phyloP scores from a whole-genome alignment of 2,113 vertebrate species.

The Paratilapia polleni region DNA sequence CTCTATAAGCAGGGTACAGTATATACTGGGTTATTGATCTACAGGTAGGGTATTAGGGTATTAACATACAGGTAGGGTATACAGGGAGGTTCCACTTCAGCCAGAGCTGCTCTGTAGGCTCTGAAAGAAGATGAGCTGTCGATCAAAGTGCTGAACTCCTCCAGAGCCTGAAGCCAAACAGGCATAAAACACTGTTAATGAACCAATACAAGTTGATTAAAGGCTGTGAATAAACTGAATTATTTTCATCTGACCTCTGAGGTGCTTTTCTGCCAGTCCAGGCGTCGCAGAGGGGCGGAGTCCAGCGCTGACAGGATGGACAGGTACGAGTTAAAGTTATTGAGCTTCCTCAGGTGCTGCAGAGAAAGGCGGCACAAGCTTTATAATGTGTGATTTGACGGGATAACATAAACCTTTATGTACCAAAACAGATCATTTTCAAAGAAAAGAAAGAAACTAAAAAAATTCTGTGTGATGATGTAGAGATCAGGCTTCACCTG shows the following conservation, averaged over 20 bases:
- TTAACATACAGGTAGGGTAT: conserved; percentile 93
- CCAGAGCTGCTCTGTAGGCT: conserved; percentile 90
- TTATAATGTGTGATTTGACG: too few species aligned
- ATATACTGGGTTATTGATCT: conserved; percentile 62
- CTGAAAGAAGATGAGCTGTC: conserved; percentile 98
- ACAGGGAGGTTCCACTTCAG: conserved; percentile 93
- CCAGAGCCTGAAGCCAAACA: conserved; percentile 79
- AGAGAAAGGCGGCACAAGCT: background rate
- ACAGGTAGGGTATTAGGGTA: conserved; percentile 87
- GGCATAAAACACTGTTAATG: conserved; percentile 21
- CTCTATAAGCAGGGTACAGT: background rate
- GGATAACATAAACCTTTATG: background rate
- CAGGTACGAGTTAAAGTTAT: conserved; percentile 97
- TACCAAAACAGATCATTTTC: background rate
- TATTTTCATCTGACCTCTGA: conserved; percentile 76
- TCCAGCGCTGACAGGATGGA: conserved; percentile 94
- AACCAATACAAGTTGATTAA: background rate
- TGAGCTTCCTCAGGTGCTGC: conserved; percentile 93
- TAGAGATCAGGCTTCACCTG: too few species aligned
- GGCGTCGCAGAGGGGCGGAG: conserved; percentile 91
- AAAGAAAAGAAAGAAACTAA: background rate
- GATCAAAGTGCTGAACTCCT: conserved; percentile 93
- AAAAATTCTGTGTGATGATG: too few species aligned
- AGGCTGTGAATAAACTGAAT: background rate
- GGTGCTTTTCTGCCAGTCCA: conserved; percentile 95